phyloP scores from a whole-genome alignment of 37 sponge, comb jelly and placozoan genomes.

The Cladorhizidae sp. region DNA sequence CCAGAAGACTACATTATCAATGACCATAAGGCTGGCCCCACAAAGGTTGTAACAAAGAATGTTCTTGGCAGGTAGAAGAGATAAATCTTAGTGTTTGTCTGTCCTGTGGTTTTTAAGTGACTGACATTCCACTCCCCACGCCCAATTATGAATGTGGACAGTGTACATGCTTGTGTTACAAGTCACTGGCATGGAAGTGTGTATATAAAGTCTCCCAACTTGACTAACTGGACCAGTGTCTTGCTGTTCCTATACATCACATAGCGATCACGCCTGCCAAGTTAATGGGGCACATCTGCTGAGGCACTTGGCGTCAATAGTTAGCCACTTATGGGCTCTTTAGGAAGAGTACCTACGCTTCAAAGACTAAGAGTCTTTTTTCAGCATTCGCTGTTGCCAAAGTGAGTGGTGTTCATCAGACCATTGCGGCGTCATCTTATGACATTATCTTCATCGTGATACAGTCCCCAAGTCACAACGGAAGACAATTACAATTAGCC shows the following conservation, averaged over 20 bases:
- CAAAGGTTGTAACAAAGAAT: conserved; percentile 11
- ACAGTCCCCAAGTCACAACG: too few species aligned
- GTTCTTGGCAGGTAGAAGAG: conserved; percentile 3
- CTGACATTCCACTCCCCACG: conserved; percentile 6
- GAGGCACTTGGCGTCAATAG: conserved; percentile 1
- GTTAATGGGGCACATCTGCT: conserved; percentile 6
- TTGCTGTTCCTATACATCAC: background rate
- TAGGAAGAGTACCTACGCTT: background rate
- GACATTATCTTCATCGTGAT: too few species aligned
- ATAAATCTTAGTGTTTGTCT: conserved; percentile 3
- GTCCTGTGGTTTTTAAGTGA: conserved; percentile 8
- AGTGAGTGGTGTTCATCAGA: too few species aligned
- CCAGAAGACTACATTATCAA: conserved; percentile 1
- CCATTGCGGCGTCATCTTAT: too few species aligned
- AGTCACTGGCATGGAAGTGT: background rate
- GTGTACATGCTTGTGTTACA: background rate
- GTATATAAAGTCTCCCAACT: background rate
- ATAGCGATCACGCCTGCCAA: background rate
- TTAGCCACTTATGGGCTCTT: background rate
- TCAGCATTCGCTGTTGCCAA: too few species aligned
- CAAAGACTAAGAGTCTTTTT: background rate
- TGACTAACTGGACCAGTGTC: background rate
- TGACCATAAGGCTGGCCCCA: background rate
- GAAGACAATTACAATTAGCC: too few species aligned
- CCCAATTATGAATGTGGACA: background rate